Conservation (phyloP, 2,113 vertebrate genomes). For the Panthera tigris region DNA sequence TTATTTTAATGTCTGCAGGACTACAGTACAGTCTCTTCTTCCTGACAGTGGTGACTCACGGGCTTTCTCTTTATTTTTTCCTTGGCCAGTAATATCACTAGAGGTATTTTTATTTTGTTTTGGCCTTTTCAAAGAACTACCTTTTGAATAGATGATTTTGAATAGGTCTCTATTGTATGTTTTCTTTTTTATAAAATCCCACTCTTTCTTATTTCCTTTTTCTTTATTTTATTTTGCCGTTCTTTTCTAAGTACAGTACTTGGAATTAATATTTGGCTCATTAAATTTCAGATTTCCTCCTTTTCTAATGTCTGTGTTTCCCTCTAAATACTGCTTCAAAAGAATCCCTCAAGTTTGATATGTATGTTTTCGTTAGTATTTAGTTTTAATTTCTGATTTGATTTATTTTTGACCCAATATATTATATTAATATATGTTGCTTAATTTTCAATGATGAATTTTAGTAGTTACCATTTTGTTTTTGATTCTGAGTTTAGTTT, state of each 20-base stretch:
- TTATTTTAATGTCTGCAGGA: background rate
- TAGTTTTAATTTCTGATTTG: background rate
- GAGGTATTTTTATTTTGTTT: background rate
- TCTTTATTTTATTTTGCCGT: background rate
- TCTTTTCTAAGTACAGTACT: slow-evolving; percentile 3
- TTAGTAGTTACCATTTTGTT: slow-evolving; percentile 7
- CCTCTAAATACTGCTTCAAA: background rate
- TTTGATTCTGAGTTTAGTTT: background rate
- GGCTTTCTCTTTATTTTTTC: background rate
- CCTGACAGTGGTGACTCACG: background rate
- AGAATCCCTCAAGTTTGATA: background rate
- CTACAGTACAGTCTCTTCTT: background rate
- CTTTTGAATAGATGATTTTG: background rate
- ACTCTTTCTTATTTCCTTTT: background rate
- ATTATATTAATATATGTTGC: background rate
- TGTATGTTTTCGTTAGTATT: background rate
- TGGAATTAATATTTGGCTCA: background rate
- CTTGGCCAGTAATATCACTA: background rate
- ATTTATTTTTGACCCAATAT: background rate
- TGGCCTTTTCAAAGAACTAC: background rate
- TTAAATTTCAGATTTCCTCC: background rate
- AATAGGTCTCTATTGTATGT: background rate
- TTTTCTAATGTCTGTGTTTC: background rate
- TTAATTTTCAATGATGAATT: slow-evolving; percentile 3
- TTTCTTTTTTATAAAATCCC: background rate